These are phyloP conservation scores for Nothobranchius kuhntae DNA, from an alignment of 2,113 vertebrate species.

Conservation along the genomic window DNA sequence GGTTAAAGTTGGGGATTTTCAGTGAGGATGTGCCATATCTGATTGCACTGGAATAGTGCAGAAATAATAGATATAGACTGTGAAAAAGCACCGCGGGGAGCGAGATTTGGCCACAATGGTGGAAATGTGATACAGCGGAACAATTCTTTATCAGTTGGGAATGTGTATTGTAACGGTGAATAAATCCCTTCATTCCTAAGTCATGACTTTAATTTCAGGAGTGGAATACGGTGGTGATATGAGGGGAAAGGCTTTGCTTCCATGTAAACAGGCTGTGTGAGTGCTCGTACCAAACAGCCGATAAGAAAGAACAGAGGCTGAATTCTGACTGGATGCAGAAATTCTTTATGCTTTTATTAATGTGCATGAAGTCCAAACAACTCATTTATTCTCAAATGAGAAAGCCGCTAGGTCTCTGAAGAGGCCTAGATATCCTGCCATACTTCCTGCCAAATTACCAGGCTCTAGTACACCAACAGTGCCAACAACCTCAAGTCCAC, in stretches of 20 bases:
- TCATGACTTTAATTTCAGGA: slow-evolving; percentile 55
- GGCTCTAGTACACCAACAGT: too few relatives aligned
- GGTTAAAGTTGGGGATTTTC: slow-evolving; percentile 65
- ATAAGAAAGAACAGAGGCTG: slow-evolving; percentile 35
- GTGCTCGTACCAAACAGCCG: slow-evolving; percentile 26
- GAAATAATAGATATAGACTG: slow-evolving; percentile 61
- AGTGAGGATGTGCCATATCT: slow-evolving; percentile 54
- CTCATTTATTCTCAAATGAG: slow-evolving; percentile 42
- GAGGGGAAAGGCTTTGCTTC: slow-evolving; percentile 22
- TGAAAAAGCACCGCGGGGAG: slow-evolving; percentile 60
- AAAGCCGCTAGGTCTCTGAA: slow-evolving; percentile 50
- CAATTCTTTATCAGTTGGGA: slow-evolving; percentile 50
- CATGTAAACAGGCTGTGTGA: slow-evolving; percentile 40
- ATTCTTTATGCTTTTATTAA: too few relatives aligned
- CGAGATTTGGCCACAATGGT: slow-evolving; percentile 52
- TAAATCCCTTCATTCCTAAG: slow-evolving; percentile 40
- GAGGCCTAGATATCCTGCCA: slow-evolving; percentile 19
- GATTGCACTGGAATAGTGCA: slow-evolving; percentile 47
- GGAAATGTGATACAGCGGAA: slow-evolving; percentile 60
- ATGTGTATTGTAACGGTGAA: slow-evolving; percentile 47
- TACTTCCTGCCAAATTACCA: neutral
- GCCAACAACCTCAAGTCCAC: too few relatives aligned
- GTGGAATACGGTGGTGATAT: slow-evolving; percentile 7
- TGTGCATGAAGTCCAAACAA: slow-evolving; percentile 40
- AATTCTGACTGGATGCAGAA: slow-evolving; percentile 22